Conservation (phyloP, 1,140 invertebrate species). For the Drosophila mauritiana region DNA sequence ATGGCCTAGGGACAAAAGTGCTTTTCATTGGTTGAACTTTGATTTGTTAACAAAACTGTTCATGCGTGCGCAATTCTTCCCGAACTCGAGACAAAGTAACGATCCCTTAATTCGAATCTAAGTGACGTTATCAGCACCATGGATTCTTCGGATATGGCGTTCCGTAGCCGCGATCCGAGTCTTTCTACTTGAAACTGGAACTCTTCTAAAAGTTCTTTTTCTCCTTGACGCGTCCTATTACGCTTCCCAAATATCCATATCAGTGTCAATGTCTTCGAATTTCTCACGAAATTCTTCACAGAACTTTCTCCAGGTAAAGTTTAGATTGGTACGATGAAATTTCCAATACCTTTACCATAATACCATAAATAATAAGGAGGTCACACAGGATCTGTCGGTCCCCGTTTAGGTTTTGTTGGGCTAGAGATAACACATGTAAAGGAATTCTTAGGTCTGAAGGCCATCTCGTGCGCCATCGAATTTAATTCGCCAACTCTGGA, state of each 20-base stretch:
- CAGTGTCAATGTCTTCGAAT: too few relatives aligned
- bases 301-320: not conserved
- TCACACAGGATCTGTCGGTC: not conserved
- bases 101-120: not conserved
- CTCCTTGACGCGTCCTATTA: not conserved
- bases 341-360: not conserved
- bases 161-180: not conserved
- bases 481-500: not conserved
- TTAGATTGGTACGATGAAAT: not conserved
- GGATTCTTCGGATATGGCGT: not conserved
- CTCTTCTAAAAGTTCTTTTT: conserved; percentile 5
- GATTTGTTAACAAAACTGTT: not conserved
- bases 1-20: too few relatives aligned
- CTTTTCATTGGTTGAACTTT: too few relatives aligned
- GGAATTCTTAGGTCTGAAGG: not conserved
- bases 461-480: not conserved
- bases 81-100: not conserved
- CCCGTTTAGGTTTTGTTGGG: not conserved
- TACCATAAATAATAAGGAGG: not conserved
- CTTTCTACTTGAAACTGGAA: conserved; percentile 7
- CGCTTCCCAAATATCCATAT: conserved; percentile 6
- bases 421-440: not conserved
- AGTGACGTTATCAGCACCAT: not conserved
- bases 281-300: not conserved
- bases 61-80: not conserved